Conservation (phyloP, 2,797 vertebrate genomes). For the Sebastes glaucus region DNA sequence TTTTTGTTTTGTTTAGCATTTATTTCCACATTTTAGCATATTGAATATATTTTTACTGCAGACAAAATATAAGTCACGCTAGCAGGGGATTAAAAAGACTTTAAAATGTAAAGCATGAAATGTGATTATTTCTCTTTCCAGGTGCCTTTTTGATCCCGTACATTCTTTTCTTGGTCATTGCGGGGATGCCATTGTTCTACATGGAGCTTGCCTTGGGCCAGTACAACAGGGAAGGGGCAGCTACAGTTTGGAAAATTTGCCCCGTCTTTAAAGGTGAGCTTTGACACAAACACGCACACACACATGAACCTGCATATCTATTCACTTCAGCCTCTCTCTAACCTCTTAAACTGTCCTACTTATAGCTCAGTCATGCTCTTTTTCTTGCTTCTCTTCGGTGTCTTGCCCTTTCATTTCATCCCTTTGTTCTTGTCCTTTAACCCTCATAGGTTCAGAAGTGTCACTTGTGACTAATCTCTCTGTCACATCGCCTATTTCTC, state of each 20-base stretch:
- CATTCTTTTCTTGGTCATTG: constrained; percentile 94
- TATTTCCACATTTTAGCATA: neutral
- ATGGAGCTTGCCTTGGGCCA: constrained; percentile 99
- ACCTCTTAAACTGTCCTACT: constrained; percentile 29
- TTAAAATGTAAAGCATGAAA: neutral
- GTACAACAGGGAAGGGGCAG: constrained; percentile 97
- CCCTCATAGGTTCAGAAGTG: constrained; percentile 19
- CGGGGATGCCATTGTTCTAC: constrained; percentile 99
- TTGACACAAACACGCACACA: constrained; percentile 1
- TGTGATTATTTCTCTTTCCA: constrained; percentile 59
- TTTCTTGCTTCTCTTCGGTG: constrained; percentile 12
- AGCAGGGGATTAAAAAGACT: neutral
- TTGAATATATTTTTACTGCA: neutral
- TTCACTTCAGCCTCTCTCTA: constrained; percentile 8
- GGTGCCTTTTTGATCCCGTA: constrained; percentile 99
- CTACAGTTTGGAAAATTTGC: constrained; percentile 98
- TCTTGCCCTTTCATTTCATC: constrained; percentile 57
- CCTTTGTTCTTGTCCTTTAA: constrained; percentile 42
- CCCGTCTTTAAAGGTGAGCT: constrained; percentile 96
- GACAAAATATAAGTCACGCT: neutral
- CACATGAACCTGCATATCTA: neutral
- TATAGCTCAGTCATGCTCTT: constrained; percentile 14
- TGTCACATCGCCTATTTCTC: constrained; percentile 17
- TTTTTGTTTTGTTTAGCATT: neutral
- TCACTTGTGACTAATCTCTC: constrained; percentile 41